Base-by-base conservation (phyloP, 1,140 invertebrate species). In the Apocrypta bakeri region DNA sequence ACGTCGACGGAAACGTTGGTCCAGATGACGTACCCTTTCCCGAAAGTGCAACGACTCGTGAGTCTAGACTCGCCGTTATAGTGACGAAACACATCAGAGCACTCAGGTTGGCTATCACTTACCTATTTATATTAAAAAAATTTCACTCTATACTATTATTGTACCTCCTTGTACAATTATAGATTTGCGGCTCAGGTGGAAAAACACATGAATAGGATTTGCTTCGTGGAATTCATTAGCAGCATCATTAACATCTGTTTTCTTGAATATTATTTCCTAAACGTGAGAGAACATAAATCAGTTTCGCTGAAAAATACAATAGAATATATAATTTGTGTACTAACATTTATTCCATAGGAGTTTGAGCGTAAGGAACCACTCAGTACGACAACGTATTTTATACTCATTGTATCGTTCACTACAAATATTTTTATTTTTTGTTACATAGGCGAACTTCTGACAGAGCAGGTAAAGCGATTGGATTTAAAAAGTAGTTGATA, bases 201-300 rank as follows among this genome's bases (percentile, higher is more conserved):
- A 61, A 40, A 82, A 2, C 73, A 89, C 31, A 85, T 90, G 14
- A 88, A 89, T n/a, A 87, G 88, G 40, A 85, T 90, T 63, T 89
- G 86, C 68, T 81, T 90, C 25, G 85, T 90, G 8, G 90, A 90
- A 84, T 79, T 90, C 25, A 63, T 90, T 0, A 89, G 89, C 6
- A 89, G 89, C 71, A 90, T 88, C 1, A 25, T 89, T 64, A 89
- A 88, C 17, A 90, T 89, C 79, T 90, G 90, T 63, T 12, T 61
- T 17, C 29, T 88, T 89, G 27, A 8, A 64, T 76, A 33, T 27
- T 76, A 64, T 64, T 76, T 1, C 33, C 2, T 64, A 9, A 64
- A 24, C 21, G 61, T 76, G 24, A 6, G 74, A 8, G 56, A 75
- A 56, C 33, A 69, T 33, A 69, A 31, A 69, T 31, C 24, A 24